Conservation (phyloP, 1,140 invertebrate genomes). For the Drosophila malerkotliana region DNA sequence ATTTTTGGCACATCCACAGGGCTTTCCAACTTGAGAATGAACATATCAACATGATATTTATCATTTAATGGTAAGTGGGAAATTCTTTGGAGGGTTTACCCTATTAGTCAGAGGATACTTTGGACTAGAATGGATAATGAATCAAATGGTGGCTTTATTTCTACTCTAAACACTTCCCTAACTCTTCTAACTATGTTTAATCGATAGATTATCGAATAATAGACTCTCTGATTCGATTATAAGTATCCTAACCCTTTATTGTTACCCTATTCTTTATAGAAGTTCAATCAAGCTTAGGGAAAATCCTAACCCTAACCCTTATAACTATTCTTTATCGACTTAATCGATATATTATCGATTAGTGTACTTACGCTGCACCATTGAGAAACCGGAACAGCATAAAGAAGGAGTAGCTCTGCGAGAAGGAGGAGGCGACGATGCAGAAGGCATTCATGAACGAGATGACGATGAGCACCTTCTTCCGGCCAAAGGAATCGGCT, state of each 20-base stretch:
- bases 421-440: constrained; percentile 94
- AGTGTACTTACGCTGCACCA: constrained; percentile 93
- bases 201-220: no score
- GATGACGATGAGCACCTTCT: constrained; percentile 93
- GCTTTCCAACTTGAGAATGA: not conserved
- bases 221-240: no score
- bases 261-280: no score
- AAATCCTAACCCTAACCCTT: not conserved
- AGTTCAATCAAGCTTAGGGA: not conserved
- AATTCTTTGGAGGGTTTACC: not conserved
- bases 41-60: not conserved
- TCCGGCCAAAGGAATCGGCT: constrained; percentile 93
- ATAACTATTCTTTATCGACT: not conserved
- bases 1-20: not conserved
- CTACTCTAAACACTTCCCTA: no score
- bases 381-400: constrained; percentile 95
- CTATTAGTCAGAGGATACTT: not conserved
- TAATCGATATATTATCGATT: not conserved
- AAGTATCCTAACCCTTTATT: no score
- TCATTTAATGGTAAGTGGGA: not conserved
- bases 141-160: no score
- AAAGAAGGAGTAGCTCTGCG: constrained; percentile 93
- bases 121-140: no score
- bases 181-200: no score
- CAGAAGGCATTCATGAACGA: constrained; percentile 95